Evolutionary conservation across 2,888 invertebrate genomes (phyloP).

Genomic region (Papilio gigon): DNA sequence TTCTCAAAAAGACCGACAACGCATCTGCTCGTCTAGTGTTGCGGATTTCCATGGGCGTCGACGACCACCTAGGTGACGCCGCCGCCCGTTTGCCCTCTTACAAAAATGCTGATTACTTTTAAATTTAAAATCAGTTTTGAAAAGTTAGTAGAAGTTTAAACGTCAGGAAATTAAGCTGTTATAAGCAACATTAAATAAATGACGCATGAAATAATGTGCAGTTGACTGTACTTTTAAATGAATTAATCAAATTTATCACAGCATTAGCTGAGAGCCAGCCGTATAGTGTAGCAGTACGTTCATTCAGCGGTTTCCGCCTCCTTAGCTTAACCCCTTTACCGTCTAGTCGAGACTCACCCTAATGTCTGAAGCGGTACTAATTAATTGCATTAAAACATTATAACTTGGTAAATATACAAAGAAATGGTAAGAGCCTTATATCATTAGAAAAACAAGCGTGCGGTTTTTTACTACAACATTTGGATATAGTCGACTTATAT

Average conservation of each 20-base stretch:
- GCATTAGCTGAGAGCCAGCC: slow-evolving; percentile 1
- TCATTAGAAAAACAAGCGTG: background rate
- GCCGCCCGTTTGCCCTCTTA: no score
- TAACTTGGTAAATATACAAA: slow-evolving; percentile 2
- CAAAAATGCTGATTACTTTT: no score
- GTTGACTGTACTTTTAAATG: background rate
- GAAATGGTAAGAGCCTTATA: background rate
- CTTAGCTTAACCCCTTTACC: slow-evolving; percentile 24
- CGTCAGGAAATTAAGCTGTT: background rate
- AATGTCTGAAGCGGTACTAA: slow-evolving; percentile 4
- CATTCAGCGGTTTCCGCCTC: slow-evolving; percentile 20
- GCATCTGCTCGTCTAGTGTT: no score
- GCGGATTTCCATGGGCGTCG: no score
- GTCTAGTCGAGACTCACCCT: slow-evolving; percentile 13
- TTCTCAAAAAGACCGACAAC: no score
- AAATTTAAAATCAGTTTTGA: no score
- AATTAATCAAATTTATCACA: background rate
- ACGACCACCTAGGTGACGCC: no score
- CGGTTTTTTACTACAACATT: background rate
- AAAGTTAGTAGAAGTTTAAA: background rate
- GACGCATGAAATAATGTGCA: background rate
- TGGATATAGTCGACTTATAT: no score
- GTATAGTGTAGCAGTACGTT: slow-evolving; percentile 5
- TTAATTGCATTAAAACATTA: slow-evolving; percentile 2
- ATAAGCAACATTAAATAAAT: background rate